Evolutionary conservation across 2,797 vertebrate species (phyloP).

Genomic region (Hylomyscus alleni): DNA sequence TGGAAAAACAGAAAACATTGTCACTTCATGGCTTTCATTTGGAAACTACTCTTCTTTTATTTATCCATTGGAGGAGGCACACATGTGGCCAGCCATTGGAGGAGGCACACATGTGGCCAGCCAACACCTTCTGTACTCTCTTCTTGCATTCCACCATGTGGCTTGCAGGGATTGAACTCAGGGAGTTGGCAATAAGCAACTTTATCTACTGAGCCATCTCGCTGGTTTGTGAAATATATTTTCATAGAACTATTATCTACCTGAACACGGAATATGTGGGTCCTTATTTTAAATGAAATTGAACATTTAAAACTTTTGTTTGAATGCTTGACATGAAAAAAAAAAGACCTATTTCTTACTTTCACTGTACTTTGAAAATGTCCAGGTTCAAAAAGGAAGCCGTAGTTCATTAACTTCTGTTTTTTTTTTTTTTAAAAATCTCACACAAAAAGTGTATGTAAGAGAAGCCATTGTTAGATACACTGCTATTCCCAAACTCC

Average conservation of each 20-base stretch:
- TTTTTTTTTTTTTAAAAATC: constrained; percentile 39
- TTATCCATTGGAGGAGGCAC: background rate
- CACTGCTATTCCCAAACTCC: constrained; percentile 38
- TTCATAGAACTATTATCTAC: background rate
- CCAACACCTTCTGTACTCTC: background rate
- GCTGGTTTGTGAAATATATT: background rate
- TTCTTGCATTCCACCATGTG: background rate
- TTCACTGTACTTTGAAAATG: background rate
- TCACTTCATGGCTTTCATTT: background rate
- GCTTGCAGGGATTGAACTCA: background rate
- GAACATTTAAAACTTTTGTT: background rate
- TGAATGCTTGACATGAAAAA: background rate
- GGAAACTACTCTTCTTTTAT: background rate
- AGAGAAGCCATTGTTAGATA: constrained; percentile 55
- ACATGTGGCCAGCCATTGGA: background rate
- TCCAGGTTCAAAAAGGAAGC: constrained; percentile 7
- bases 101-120: background rate
- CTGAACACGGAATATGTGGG: background rate
- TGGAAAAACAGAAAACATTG: background rate
- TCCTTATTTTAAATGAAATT: constrained; percentile 40
- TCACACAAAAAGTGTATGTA: constrained; percentile 11
- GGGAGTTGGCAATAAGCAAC: background rate
- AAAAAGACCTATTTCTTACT: background rate
- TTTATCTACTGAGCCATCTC: background rate
- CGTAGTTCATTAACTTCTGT: constrained; percentile 42